Evolutionary conservation across 2,888 invertebrate genomes (phyloP), one percentile per base, ranked within the genome.

Genomic region (Drosophila melanosoma): DNA sequence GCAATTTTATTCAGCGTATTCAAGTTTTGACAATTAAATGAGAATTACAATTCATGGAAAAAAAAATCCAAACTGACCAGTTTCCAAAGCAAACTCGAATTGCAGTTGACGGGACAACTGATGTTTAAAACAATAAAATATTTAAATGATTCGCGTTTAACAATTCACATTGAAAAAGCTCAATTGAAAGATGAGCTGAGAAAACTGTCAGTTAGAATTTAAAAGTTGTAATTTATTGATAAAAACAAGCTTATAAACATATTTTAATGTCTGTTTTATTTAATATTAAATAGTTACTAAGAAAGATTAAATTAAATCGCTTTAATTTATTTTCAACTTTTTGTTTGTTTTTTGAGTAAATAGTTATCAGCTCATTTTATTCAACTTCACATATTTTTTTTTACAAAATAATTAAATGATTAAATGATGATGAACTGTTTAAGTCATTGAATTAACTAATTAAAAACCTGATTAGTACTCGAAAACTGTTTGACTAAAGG

Each of bases 1-100:
- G 74, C 70, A 64, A 71, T 48, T 68, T 56, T 49, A 35, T 73
- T 72, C 76, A 67, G 60, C 63, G 67, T 64, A 76, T 45, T 59
- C 40, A 66, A 68, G 49, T 53, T 54, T 38, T 54, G 51, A 54
- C 64, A 83, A 72, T 60, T 51, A 61, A 58, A 61, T 61, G 64
- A 29, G 38, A 42, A 67, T 63, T 58, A 53, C 40, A 52, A 29
- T 70, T 68, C 23, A 42, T 73, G 73, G 42, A 42, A 78, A 78
- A 89, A 85, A 29, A 29, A 29, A 29, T 85, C 88, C 67, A 63
- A 81, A 49, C 74, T 57, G 79, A 87, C 90, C 86, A 80, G 89
- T 87, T 89, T 59, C 33, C 11, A 20, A 26, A 26, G 45, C 57
- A 15, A 40, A n/a, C 38, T 40, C 15, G 29, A 57, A 15, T 42